Evolutionary conservation across 2,888 invertebrate species (phyloP).

Genomic region (Heliconius aoede): DNA sequence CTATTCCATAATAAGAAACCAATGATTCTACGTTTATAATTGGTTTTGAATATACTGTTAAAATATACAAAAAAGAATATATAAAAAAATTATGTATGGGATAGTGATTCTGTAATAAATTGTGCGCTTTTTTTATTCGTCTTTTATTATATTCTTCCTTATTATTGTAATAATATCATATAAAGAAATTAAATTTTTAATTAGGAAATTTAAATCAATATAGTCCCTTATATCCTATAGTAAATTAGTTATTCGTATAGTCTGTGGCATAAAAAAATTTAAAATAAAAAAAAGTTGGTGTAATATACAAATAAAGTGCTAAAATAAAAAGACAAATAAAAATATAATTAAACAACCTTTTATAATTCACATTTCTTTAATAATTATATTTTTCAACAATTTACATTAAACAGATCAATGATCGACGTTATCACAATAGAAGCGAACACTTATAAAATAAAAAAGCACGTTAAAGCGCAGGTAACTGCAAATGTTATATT

Average conservation of each 20-base stretch:
- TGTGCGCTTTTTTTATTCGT: constrained; percentile 64
- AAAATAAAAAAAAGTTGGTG: no score
- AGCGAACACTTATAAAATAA: constrained; percentile 1
- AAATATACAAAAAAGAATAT: constrained; percentile 51
- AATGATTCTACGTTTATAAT: no score
- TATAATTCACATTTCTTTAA: constrained; percentile 25
- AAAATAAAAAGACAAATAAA: neutral
- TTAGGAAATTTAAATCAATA: no score
- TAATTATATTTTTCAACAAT: neutral
- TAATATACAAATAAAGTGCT: no score
- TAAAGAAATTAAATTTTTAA: no score
- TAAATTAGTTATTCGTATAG: no score
- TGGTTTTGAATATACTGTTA: constrained; percentile 52
- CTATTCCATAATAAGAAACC: no score
- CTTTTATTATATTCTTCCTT: constrained; percentile 32
- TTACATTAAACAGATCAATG: constrained; percentile 29
- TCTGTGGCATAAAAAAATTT: no score
- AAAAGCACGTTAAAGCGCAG: constrained; percentile 19
- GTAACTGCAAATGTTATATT: constrained; percentile 10
- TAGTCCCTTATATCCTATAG: no score
- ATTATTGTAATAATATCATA: no score
- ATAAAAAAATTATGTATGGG: constrained; percentile 57
- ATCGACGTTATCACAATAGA: constrained; percentile 33
- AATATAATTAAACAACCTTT: constrained; percentile 13
- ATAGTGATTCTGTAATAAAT: constrained; percentile 66